Conservation (phyloP, 2,888 invertebrate genomes). For the Acleris cristana region DNA sequence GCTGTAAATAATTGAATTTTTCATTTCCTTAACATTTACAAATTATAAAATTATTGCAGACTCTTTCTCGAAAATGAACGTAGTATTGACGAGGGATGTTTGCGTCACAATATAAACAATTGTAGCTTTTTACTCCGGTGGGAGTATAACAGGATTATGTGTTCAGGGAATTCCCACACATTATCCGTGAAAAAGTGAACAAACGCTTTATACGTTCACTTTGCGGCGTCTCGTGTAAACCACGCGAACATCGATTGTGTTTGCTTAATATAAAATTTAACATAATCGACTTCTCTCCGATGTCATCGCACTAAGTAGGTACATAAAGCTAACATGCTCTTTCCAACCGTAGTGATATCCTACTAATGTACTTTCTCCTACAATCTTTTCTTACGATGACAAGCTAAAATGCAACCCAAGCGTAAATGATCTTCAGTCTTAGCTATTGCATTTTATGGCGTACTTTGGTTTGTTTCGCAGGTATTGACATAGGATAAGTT, state of each 20-base stretch:
- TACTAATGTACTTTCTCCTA: constrained; percentile 80
- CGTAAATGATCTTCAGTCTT: constrained; percentile 55
- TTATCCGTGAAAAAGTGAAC: constrained; percentile 36
- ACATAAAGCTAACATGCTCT: constrained; percentile 74
- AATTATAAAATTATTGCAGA: no score
- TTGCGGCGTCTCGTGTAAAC: constrained; percentile 46
- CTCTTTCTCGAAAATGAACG: no score
- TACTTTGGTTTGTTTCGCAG: constrained; percentile 53
- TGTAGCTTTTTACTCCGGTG: constrained; percentile 25
- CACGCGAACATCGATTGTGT: constrained; percentile 61
- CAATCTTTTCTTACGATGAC: constrained; percentile 82
- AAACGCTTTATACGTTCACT: constrained; percentile 42
- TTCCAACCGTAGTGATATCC: constrained; percentile 77
- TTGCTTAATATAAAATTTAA: constrained; percentile 75
- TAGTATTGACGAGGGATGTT: neutral
- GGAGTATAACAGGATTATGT: constrained; percentile 31
- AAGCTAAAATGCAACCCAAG: constrained; percentile 64
- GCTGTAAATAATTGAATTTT: no score
- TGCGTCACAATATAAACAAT: constrained; percentile 16
- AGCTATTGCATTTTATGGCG: constrained; percentile 52
- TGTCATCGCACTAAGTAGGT: constrained; percentile 60
- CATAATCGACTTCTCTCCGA: constrained; percentile 70
- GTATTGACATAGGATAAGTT: constrained; percentile 73
- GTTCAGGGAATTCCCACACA: constrained; percentile 34
- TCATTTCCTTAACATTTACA: no score